Evolutionary conservation across 2,113 vertebrate species (phyloP).

Genomic region (Eubucco bourcierii): DNA sequence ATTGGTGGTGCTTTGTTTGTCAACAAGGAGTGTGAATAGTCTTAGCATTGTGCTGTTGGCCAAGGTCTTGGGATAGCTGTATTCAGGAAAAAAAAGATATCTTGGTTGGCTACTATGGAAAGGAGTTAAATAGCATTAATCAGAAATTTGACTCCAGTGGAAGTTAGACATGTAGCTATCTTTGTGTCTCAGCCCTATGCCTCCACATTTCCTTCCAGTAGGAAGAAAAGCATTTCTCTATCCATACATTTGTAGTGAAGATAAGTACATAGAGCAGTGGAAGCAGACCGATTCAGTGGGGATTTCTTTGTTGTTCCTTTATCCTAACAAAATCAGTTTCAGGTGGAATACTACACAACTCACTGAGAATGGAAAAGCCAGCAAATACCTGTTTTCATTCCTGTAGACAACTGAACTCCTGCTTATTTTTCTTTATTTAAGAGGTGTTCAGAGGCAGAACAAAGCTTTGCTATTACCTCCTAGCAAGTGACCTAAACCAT

Average conservation of each 20-base stretch:
- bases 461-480: not conserved
- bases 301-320: not conserved
- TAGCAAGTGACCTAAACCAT: conserved; percentile 54
- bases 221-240: not conserved
- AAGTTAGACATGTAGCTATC: not conserved
- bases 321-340: not conserved
- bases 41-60: not conserved
- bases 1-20: not conserved
- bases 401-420: accelerated
- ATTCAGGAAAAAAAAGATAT: not conserved
- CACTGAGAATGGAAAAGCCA: not conserved
- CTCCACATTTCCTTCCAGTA: not conserved
- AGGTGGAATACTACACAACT: not conserved
- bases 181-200: not conserved
- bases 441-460: not conserved
- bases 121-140: not conserved
- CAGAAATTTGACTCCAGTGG: not conserved
- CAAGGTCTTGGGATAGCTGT: not conserved
- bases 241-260: not conserved
- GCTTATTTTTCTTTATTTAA: conserved; percentile 26
- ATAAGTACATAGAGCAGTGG: not conserved
- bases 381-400: not conserved
- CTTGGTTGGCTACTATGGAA: not conserved
- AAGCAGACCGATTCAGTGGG: not conserved
- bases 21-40: not conserved